Evolutionary conservation across 2,113 vertebrate species (phyloP).

Genomic region (Callaeas wilsoni): DNA sequence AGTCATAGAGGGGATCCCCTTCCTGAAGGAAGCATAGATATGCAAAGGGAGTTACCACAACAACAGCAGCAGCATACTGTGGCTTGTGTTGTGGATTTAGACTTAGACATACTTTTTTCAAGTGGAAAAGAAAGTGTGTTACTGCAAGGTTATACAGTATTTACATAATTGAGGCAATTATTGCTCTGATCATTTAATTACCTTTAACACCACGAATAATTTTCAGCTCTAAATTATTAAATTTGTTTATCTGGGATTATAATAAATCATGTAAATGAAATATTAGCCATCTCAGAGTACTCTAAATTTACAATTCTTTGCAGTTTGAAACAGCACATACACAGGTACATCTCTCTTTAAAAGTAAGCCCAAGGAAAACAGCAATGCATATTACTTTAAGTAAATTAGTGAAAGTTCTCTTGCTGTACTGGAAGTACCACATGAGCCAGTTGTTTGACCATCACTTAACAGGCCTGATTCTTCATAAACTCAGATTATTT

Average conservation of each 20-base stretch:
- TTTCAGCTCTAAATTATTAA: neutral
- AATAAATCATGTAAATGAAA: neutral
- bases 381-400: rapidly evolving
- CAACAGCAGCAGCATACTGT: neutral
- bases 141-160: neutral
- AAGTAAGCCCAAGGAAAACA: neutral
- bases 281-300: neutral
- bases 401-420: neutral
- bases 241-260: neutral
- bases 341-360: neutral
- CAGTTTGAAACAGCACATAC: neutral
- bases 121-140: neutral
- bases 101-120: neutral
- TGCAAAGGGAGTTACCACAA: neutral
- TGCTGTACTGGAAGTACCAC: neutral
- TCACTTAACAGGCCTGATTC: neutral
- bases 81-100: neutral
- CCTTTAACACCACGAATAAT: neutral
- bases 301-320: neutral
- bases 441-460: neutral
- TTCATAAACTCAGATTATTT: neutral
- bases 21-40: neutral
- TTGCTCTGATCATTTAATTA: constrained; percentile 16
- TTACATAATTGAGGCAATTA: constrained; percentile 34
- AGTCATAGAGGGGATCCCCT: neutral